Base-by-base conservation (phyloP, 2,888 invertebrate species). In the Notodonta dromedarius region DNA sequence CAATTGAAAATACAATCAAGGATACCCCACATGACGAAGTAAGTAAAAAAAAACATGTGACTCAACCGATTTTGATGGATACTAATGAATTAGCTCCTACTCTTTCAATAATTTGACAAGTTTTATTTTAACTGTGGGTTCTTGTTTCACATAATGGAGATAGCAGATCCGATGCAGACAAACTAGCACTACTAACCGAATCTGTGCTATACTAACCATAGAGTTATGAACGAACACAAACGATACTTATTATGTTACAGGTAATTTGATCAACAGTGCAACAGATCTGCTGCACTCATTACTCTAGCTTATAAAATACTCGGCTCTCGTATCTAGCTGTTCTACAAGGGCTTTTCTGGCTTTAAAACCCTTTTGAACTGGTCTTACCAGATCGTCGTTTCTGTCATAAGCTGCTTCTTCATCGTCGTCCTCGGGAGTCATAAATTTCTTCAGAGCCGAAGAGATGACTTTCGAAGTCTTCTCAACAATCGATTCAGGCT, bases 341-440 rank as follows among this genome's bases (percentile, higher is more conserved):
- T 62, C 57, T 65, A 72, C 32, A 58, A 13, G 13, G n/a, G 39
- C 39, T 9, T 60, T 53, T 65, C 65, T 64, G 67, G 58, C 58
- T 46, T 55, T 8, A 39, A 39, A 46, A 63, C 40, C 24, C 32
- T 13, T 9, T 14, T 55, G 63, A 67, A 66, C 76, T 66, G 72
- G 69, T 68, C 80, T 96, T 96, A 96, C 96, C 96, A 96, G 93
- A 88, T 96, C 96, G 71, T 95, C 96, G 62, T 94, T 95, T 83
- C 95, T 95, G 78, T 95, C 95, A 77, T 95, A 96, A 66, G 95
- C 95, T 57, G 95, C 95, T 71, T 95, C 95, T 73, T 95, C 95
- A 59, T 85, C 85, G 56, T 94, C 94, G 52, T 88, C 87, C 59
- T 94, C 91, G 1, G 92, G 85, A 3, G 88, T 85, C 67, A 93